Evolutionary conservation across 2,113 vertebrate genomes (phyloP), one percentile per base, ranked within the genome.

Genomic region (Pelodiscus sinensis): DNA sequence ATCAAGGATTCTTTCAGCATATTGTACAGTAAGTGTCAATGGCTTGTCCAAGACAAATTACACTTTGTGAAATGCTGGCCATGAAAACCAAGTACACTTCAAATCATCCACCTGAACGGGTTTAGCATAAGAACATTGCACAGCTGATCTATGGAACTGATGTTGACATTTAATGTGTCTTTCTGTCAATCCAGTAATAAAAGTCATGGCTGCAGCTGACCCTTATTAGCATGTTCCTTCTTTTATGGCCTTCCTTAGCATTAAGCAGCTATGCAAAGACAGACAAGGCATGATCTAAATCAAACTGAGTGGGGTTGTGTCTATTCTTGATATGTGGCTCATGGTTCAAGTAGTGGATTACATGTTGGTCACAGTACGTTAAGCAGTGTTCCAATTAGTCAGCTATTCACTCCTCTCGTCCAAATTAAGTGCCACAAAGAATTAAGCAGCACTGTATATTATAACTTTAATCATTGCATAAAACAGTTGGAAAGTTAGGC

Each of bases 31-130:
- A 15, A 73, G 14, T 90, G 54, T 89, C 84, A 87, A 44, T 87
- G 38, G 9, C 79, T 90, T 90, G 65, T 92, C 52, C 13, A 5
- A 79, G 86, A 78, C 18, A 93, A 93, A 89, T 78, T 83, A 31
- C 13, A 2, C 21, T 85, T 35, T 83, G 1, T 82, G 44, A 92
- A 88, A 65, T 73, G 52, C 15, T 84, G 58, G 6, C 88, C 52
- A 25, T 86, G 84, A 94, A 96, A 88, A 92, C 24, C 54, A 92
- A 83, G 16, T 77, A 81, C 2, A 3, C 71, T 92, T 62, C n/a
- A 95, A 87, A 92, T 90, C 5, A 78, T 81, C 58, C 85, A 7
- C 79, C 16, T 31, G 2, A 86, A n/a, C 8, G 38, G 62, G 55
- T 55, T 92, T 90, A 78, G 54, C 29, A 29, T 44, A 86, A 62